These are phyloP conservation scores for Labeo rohita DNA, from an alignment of 2,113 vertebrate species.

Conservation along the genomic window DNA sequence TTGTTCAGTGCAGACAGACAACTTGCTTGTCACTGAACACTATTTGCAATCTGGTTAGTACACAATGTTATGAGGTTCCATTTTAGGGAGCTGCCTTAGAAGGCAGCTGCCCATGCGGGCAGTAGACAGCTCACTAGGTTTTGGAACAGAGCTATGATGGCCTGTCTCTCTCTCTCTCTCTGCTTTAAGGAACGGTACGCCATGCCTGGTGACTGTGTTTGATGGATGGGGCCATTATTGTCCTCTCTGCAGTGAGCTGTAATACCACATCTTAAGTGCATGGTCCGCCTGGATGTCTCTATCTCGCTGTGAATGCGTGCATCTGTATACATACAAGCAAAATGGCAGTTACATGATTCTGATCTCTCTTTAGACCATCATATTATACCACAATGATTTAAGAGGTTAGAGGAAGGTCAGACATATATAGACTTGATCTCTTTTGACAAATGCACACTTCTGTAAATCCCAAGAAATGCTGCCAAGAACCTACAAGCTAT, in stretches of 20 bases:
- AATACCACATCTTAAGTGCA: conserved; percentile 63
- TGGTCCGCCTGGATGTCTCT: conserved; percentile 18
- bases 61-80: not conserved
- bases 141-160: conserved; percentile 37
- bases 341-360: conserved; percentile 19
- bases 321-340: conserved; percentile 14
- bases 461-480: conserved; percentile 9
- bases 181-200: conserved; percentile 9
- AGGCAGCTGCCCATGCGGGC: not conserved
- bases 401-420: conserved; percentile 15
- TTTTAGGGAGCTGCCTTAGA: not conserved
- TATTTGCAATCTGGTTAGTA: not conserved
- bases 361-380: conserved; percentile 24
- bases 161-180: conserved; percentile 20
- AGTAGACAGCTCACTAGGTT: conserved; percentile 16
- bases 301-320: conserved; percentile 25
- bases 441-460: conserved; percentile 41
- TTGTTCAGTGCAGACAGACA: not conserved
- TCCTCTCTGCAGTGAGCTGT: conserved; percentile 66
- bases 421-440: conserved; percentile 23
- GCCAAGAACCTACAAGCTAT: conserved; percentile 16
- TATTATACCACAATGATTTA: conserved; percentile 21
- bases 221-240: conserved; percentile 75
- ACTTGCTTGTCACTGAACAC: not conserved
- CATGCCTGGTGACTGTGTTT: conserved; percentile 56